phyloP scores from a whole-genome alignment of 2,888 invertebrate genomes.

The Scaptomyza cyrtandrae region DNA sequence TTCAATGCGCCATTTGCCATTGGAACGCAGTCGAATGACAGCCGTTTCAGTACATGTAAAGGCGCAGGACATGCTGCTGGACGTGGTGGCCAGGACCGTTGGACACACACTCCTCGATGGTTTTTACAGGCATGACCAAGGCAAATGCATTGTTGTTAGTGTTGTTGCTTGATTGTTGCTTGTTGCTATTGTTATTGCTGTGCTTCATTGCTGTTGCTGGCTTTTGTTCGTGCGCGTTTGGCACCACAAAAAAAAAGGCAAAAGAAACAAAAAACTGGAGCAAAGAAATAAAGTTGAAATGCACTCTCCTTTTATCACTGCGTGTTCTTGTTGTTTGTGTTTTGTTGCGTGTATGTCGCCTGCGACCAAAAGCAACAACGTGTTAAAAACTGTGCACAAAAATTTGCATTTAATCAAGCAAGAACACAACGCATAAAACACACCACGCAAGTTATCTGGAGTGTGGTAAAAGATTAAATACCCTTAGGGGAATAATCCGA shows the following conservation, averaged over 20 bases:
- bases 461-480: conserved; percentile 1
- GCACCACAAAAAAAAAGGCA: conserved; percentile 4
- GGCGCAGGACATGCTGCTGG: conserved; percentile 24
- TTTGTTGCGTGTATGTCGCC: conserved; percentile 1
- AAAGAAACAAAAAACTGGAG: neutral
- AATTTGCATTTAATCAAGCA: conserved; percentile 70
- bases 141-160: conserved; percentile 3
- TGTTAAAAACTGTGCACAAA: conserved; percentile 71
- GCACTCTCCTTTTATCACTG: conserved; percentile 17
- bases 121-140: conserved; percentile 43
- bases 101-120: conserved; percentile 23
- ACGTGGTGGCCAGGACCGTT: neutral
- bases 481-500: neutral
- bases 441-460: neutral
- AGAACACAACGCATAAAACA: conserved; percentile 9
- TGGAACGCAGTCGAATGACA: too few species aligned
- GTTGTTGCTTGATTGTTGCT: conserved; percentile 12
- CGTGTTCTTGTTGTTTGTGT: neutral
- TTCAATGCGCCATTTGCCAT: conserved; percentile 61
- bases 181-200: neutral
- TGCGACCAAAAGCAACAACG: conserved; percentile 41
- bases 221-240: conserved; percentile 50
- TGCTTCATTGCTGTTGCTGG: conserved; percentile 23
- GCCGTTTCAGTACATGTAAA: conserved; percentile 23
- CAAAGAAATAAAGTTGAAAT: conserved; percentile 13